Conservation (phyloP, 1,140 invertebrate genomes). For the Drosophila sulfurigaster region DNA sequence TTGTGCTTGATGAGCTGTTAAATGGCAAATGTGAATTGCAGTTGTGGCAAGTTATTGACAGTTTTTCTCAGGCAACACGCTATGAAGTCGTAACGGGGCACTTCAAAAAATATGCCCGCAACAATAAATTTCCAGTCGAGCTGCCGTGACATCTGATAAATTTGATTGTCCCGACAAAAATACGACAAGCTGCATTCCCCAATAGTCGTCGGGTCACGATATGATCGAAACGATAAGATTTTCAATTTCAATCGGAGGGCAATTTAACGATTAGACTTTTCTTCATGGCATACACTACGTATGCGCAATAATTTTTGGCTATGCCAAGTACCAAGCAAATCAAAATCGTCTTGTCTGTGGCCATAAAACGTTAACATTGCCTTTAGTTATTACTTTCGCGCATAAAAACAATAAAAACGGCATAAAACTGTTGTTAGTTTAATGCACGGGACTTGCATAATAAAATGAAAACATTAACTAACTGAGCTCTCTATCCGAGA, state of each 20-base stretch:
- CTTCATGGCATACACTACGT: background rate
- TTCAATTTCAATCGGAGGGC: slow-evolving; percentile 67
- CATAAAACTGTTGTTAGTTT: slow-evolving; percentile 75
- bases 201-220: slow-evolving; percentile 44
- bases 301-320: slow-evolving; percentile 5
- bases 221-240: slow-evolving; percentile 68
- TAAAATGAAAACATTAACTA: slow-evolving; percentile 72
- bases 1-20: slow-evolving; percentile 69
- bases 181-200: slow-evolving; percentile 14
- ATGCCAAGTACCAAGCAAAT: slow-evolving; percentile 5
- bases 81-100: slow-evolving; percentile 55
- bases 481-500: slow-evolving; percentile 30
- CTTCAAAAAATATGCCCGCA: slow-evolving; percentile 65
- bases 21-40: slow-evolving; percentile 40
- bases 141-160: slow-evolving; percentile 45
- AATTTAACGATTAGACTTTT: slow-evolving; percentile 45
- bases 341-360: background rate
- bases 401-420: slow-evolving; percentile 61
- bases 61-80: slow-evolving; percentile 53
- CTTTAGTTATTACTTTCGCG: slow-evolving; percentile 24
- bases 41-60: slow-evolving; percentile 52
- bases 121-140: slow-evolving; percentile 64
- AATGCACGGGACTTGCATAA: slow-evolving; percentile 50
- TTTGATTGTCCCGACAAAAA: slow-evolving; percentile 55
- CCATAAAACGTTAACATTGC: slow-evolving; percentile 55